Evolutionary conservation across 2,113 vertebrate species (phyloP).

Genomic region (Mustelus asterias): DNA sequence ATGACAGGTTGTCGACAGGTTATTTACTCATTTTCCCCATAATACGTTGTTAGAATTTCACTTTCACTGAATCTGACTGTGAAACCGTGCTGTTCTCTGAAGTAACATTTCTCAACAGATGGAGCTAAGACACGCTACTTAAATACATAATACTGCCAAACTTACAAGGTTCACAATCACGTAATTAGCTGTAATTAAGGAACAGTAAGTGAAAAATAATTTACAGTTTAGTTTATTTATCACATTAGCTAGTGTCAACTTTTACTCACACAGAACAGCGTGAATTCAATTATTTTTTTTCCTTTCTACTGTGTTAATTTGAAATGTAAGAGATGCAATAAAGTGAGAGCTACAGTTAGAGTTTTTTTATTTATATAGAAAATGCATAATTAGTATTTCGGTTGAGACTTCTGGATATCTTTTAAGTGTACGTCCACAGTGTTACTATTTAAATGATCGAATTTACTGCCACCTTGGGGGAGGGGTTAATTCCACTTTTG

Average conservation of each 20-base stretch:
- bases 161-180: conserved; percentile 85
- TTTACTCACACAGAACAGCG: conserved; percentile 96
- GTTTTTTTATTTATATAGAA: neutral
- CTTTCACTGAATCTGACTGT: conserved; percentile 37
- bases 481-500: neutral
- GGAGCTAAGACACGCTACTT: conserved; percentile 76
- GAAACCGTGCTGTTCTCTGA: conserved; percentile 36
- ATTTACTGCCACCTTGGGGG: neutral
- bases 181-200: conserved; percentile 99
- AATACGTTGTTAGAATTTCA: conserved; percentile 38
- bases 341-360: conserved; percentile 28
- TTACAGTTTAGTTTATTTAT: conserved; percentile 99
- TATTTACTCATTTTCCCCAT: conserved; percentile 38
- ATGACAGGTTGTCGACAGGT: conserved; percentile 38
- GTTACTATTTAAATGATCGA: neutral
- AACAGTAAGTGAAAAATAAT: conserved; percentile 97
- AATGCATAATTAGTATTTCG: neutral
- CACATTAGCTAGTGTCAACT: conserved; percentile 99
- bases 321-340: conserved; percentile 31
- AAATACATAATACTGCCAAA: conserved; percentile 80
- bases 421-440: neutral
- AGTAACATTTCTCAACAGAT: conserved; percentile 65
- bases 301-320: conserved; percentile 35
- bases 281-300: conserved; percentile 93
- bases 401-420: neutral